Percentiles rank a stretch among this genome's conserved stretches.
phyloP scores from a whole-genome alignment of 2,113 vertebrate genomes.

The Cynoglossus semilaevis region DNA sequence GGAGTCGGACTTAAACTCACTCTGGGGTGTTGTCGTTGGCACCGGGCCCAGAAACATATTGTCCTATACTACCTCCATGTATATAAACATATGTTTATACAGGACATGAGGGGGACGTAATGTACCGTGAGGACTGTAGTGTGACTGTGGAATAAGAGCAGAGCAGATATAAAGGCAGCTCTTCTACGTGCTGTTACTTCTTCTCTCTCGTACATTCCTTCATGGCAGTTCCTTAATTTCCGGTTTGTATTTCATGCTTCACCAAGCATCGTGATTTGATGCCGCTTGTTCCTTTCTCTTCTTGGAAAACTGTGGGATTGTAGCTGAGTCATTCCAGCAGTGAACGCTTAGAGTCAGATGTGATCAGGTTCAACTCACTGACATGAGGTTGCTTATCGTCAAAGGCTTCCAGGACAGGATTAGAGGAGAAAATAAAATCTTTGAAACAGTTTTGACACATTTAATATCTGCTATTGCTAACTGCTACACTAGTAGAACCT shows the following conservation, averaged over 20 bases:
- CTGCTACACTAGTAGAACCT: no score
- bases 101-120: slow-evolving; percentile 13
- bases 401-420: no score
- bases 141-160: background rate
- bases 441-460: no score
- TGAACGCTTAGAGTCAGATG: slow-evolving; percentile 29
- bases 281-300: slow-evolving; percentile 29
- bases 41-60: slow-evolving; percentile 59
- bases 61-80: slow-evolving; percentile 37
- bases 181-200: no score
- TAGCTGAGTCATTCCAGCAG: slow-evolving; percentile 44
- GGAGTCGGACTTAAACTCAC: slow-evolving; percentile 59
- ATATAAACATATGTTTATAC: slow-evolving; percentile 6
- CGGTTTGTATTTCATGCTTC: slow-evolving; percentile 20
- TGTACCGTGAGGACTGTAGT: background rate
- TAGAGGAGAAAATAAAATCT: no score
- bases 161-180: slow-evolving; percentile 2
- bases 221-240: slow-evolving; percentile 22
- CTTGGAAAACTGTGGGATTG: background rate
- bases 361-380: slow-evolving; percentile 29
- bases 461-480: no score
- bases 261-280: slow-evolving; percentile 21
- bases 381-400: background rate
- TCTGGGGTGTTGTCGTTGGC: slow-evolving; percentile 67
- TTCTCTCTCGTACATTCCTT: background rate